phyloP scores from a whole-genome alignment of 2,113 vertebrate genomes.

The Thomomys bottae region DNA sequence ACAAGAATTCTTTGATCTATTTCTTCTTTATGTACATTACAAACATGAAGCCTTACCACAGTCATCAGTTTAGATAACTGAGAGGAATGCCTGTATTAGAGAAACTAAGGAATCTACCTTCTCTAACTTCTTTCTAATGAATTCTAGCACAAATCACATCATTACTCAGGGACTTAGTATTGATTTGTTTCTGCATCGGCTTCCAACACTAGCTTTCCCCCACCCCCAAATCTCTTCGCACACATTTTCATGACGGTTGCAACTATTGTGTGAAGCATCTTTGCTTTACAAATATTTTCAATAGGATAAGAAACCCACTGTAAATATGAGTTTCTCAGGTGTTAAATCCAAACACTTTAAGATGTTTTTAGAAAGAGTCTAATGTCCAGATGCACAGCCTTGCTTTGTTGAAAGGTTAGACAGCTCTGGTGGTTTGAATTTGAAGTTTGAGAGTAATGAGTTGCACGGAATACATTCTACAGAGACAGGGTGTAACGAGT shows the following conservation, averaged over 20 bases:
- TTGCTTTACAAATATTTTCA: constrained; percentile 1
- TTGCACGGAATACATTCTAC: neutral
- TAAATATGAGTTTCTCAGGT: constrained; percentile 17
- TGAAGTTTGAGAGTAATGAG: constrained; percentile 44
- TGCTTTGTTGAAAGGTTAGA: constrained; percentile 54
- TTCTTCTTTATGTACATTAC: constrained; percentile 44
- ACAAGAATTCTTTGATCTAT: constrained; percentile 67
- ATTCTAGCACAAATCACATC: neutral
- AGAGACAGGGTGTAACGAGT: neutral
- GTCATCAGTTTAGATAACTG: neutral
- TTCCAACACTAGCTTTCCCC: constrained; percentile 19
- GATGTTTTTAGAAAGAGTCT: constrained; percentile 31
- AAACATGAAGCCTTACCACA: neutral
- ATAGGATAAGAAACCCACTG: constrained; percentile 5
- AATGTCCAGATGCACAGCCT: constrained; percentile 1
- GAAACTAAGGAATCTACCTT: neutral
- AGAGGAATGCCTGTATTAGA: neutral
- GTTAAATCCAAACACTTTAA: constrained; percentile 38
- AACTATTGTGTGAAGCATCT: neutral
- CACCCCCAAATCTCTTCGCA: neutral
- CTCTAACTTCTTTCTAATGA: neutral
- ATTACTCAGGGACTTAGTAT: neutral
- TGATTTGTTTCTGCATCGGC: neutral
- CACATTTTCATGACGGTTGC: constrained; percentile 30
- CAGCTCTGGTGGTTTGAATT: constrained; percentile 39